phyloP scores from a whole-genome alignment of 2,113 vertebrate genomes.

The Acrocephalus arundinaceus region DNA sequence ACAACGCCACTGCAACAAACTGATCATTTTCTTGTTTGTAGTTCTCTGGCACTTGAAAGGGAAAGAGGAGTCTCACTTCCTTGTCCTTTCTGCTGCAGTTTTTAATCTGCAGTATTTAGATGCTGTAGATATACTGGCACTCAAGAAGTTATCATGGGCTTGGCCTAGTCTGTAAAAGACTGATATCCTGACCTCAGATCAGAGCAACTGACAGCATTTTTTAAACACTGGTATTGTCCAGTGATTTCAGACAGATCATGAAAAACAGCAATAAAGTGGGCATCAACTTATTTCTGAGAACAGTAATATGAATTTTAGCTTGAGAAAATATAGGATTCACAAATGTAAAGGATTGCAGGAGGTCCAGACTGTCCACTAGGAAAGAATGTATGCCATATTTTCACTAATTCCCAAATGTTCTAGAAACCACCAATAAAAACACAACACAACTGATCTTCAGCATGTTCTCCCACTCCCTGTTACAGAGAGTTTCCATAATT shows the following conservation, averaged over 20 bases:
- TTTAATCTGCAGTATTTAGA: neutral
- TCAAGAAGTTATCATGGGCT: neutral
- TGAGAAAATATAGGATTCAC: neutral
- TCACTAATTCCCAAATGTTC: neutral
- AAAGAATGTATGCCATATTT: neutral
- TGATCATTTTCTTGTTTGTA: neutral
- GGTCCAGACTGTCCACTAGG: neutral
- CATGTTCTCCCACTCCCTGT: neutral
- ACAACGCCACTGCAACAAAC: neutral
- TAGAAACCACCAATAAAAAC: neutral
- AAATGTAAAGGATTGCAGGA: neutral
- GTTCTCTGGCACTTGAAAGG: neutral
- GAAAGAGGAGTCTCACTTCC: neutral
- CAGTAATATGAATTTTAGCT: neutral
- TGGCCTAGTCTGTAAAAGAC: neutral
- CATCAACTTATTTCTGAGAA: neutral
- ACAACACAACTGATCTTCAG: neutral
- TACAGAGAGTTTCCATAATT: neutral
- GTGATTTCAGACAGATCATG: neutral
- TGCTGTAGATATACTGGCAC: neutral
- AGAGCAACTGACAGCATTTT: neutral
- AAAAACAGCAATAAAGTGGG: neutral
- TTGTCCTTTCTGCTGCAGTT: neutral
- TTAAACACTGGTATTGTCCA: neutral
- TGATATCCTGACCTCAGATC: neutral